phyloP scores from a whole-genome alignment of 2,113 vertebrate species.

The Agapornis roseicollis region DNA sequence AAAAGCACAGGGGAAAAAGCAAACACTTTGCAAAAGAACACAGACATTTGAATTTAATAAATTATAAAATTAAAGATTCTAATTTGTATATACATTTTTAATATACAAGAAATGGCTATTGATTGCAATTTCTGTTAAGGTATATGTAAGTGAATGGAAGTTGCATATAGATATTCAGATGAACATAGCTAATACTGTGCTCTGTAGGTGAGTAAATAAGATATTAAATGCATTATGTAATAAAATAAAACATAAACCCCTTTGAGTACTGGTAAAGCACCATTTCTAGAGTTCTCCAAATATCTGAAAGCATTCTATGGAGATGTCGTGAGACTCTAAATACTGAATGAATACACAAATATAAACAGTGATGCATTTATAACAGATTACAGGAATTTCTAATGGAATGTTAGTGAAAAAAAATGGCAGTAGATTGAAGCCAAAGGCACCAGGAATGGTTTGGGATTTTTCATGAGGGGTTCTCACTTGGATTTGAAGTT shows the following conservation, averaged over 20 bases:
- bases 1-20: constrained; percentile 65
- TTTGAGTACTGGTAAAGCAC: constrained; percentile 66
- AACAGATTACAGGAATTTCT: not conserved
- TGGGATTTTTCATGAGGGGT: not conserved
- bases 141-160: constrained; percentile 64
- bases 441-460: not conserved
- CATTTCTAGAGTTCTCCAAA: constrained; percentile 41
- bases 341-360: constrained; percentile 27
- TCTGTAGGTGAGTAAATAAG: constrained; percentile 73
- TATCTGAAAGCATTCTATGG: constrained; percentile 54
- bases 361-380: constrained; percentile 9
- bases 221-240: constrained; percentile 63
- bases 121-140: constrained; percentile 73
- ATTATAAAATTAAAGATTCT: constrained; percentile 88
- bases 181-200: constrained; percentile 70
- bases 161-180: constrained; percentile 66
- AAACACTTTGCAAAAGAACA: constrained; percentile 83
- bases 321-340: constrained; percentile 46
- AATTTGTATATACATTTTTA: constrained; percentile 88
- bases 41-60: constrained; percentile 91
- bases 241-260: constrained; percentile 63
- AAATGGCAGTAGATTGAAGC: not conserved
- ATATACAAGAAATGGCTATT: constrained; percentile 79
- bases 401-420: not conserved
- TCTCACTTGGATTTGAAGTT: not conserved